Evolutionary conservation across 2,797 vertebrate genomes (phyloP).

Genomic region (Xerus rutilus): DNA sequence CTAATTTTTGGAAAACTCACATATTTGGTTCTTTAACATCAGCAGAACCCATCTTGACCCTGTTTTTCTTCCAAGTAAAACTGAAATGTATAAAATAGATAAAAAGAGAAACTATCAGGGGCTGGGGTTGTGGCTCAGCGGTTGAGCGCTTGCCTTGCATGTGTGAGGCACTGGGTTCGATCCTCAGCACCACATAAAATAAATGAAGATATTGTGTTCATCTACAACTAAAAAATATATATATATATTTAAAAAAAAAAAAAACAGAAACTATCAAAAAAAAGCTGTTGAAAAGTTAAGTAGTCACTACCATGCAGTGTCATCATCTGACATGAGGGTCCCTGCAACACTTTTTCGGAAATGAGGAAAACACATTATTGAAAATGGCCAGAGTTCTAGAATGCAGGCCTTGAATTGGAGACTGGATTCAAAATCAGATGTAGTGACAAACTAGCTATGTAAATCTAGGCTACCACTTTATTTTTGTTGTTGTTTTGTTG

Average conservation of each 20-base stretch:
- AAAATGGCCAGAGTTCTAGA: neutral
- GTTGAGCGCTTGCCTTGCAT: too few species aligned
- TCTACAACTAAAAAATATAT: too few species aligned
- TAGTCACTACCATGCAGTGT: neutral
- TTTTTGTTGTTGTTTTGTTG: too few species aligned
- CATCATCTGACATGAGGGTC: fast-evolving
- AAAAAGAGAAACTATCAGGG: neutral
- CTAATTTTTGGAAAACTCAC: neutral
- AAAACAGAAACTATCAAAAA: neutral
- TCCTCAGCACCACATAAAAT: too few species aligned
- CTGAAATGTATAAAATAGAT: neutral
- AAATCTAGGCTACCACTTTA: neutral
- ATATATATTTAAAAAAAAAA: too few species aligned
- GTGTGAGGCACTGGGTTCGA: too few species aligned
- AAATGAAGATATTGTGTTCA: too few species aligned
- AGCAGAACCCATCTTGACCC: neutral
- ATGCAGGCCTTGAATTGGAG: neutral
- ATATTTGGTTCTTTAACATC: neutral
- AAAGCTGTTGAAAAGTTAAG: neutral
- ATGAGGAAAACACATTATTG: neutral
- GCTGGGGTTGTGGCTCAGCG: too few species aligned
- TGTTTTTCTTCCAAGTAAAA: neutral
- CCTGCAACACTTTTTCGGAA: neutral
- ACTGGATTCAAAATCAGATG: neutral
- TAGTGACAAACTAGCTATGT: neutral